phyloP scores from a whole-genome alignment of 2,888 invertebrate genomes.

The Macrosoma leucophasiata region DNA sequence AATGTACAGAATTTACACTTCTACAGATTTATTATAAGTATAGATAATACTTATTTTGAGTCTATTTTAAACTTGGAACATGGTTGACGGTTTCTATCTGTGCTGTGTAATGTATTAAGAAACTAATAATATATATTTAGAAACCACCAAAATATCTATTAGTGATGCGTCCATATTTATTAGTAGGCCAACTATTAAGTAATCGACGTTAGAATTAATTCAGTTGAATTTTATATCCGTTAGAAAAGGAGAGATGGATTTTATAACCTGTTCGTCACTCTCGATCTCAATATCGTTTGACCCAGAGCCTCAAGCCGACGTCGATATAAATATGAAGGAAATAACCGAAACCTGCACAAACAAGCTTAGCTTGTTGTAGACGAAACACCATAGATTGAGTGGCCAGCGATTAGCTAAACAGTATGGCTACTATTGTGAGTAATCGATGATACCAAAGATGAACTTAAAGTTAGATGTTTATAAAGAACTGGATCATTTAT shows the following conservation, averaged over 20 bases:
- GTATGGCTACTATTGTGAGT: conserved; percentile 70
- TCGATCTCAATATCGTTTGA: conserved; percentile 45
- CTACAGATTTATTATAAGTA: no score
- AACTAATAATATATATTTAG: no score
- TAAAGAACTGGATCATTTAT: no score
- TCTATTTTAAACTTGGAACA: no score
- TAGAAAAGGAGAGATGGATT: conserved; percentile 57
- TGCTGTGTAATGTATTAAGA: conserved; percentile 27
- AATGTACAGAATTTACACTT: no score
- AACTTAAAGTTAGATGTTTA: no score
- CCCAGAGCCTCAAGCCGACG: conserved; percentile 38
- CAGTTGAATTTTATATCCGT: conserved; percentile 49
- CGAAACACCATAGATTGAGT: conserved; percentile 50
- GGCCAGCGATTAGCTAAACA: conserved; percentile 72
- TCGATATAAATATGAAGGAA: conserved; percentile 67
- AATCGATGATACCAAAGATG: conserved; percentile 13
- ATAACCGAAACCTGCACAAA: conserved; percentile 50
- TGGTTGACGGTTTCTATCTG: no score
- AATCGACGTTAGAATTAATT: conserved; percentile 55
- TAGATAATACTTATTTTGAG: no score
- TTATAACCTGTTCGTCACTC: conserved; percentile 50
- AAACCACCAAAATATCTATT: no score
- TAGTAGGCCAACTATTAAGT: conserved; percentile 44
- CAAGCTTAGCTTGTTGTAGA: conserved; percentile 58
- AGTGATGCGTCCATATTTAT: conserved; percentile 34